Conservation (phyloP, 1,140 invertebrate genomes). For the Glomeris maerens region DNA sequence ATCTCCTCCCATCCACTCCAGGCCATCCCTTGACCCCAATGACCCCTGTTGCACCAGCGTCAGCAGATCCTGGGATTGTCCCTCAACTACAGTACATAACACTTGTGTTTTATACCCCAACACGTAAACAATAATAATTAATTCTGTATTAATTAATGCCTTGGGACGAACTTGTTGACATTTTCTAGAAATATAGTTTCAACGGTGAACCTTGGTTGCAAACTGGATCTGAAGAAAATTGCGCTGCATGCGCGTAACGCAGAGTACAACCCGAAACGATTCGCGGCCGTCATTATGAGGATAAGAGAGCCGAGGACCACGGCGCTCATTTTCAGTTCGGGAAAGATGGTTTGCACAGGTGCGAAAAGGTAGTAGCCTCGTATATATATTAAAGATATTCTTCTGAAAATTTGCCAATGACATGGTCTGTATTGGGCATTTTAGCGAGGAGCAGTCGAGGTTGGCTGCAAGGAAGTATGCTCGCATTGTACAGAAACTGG, state of each 20-base stretch:
- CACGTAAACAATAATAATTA: slow-evolving; percentile 2
- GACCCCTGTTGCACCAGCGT: slow-evolving; percentile 88
- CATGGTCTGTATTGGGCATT: slow-evolving; percentile 17
- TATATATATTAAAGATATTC: neutral
- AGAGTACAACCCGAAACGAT: slow-evolving; percentile 99
- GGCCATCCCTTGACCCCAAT: slow-evolving; percentile 45
- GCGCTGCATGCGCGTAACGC: slow-evolving; percentile 97
- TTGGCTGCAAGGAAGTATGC: slow-evolving; percentile 97
- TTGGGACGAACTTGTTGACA: no score
- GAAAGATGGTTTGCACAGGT: slow-evolving; percentile 99
- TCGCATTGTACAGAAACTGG: slow-evolving; percentile 96
- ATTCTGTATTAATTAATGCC: slow-evolving; percentile 20
- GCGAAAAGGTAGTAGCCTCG: slow-evolving; percentile 60
- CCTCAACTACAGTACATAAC: slow-evolving; percentile 78
- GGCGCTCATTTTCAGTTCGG: slow-evolving; percentile 96
- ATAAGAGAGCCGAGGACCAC: slow-evolving; percentile 97
- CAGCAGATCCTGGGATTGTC: slow-evolving; percentile 81
- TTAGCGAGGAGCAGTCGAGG: slow-evolving; percentile 84
- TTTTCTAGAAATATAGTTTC: slow-evolving; percentile 83
- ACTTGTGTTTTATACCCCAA: slow-evolving; percentile 12
- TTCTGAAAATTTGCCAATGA: neutral
- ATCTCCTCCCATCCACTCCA: slow-evolving; percentile 51
- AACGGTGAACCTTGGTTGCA: slow-evolving; percentile 92
- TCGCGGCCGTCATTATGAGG: slow-evolving; percentile 99
- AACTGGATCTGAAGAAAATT: slow-evolving; percentile 92